Base-by-base conservation (phyloP, 2,797 vertebrate genomes). In the Triplophysa bombifrons region DNA sequence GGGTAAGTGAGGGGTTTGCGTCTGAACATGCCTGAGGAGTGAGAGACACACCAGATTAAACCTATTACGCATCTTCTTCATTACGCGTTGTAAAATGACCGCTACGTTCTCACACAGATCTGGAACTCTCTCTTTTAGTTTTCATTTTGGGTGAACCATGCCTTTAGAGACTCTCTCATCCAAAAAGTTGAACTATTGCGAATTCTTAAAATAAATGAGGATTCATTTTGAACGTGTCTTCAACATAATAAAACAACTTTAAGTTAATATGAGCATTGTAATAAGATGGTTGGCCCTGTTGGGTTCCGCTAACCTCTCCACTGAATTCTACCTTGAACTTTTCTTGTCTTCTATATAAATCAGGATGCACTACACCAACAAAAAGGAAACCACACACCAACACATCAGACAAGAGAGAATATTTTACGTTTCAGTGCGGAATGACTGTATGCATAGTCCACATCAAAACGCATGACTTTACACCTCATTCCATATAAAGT, bases 11-110 rank as follows among this genome's bases (percentile, higher is more conserved):
- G 34, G 14, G 65, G 22, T 60, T 66, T 30, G 72, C 11, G 13
- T 76, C 60, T 67, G 27, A 79, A 74, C 76, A 78, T 82, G 76
- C 71, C 76, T 79, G 38, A 46, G 58, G 64, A 64, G 58, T 79
- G 71, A 82, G 77, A 82, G 51, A 50, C 64, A 51, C 46, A 55
- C 44, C 38, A 55, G 60, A 82, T 72, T 75, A 77, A 70, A 74
- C 22, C 44, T 64, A 58, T 80, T 82, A 79, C 70, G 65, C 50
- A 80, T 53, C 51, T 60, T 48, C 72, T 61, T 75, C 30, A 34
- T 64, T 7, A 50, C 20, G 60, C 66, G 46, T 66, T 27, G 38
- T 81, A 77, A 51, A 69, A 72, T 83, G 79, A 83, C 72, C 72
- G 64, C 56, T 70, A 58, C 20, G 0, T 60, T 72, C 51, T 69